Evolutionary conservation across 2,113 vertebrate species (phyloP).

Genomic region (Dromiciops gliroides): DNA sequence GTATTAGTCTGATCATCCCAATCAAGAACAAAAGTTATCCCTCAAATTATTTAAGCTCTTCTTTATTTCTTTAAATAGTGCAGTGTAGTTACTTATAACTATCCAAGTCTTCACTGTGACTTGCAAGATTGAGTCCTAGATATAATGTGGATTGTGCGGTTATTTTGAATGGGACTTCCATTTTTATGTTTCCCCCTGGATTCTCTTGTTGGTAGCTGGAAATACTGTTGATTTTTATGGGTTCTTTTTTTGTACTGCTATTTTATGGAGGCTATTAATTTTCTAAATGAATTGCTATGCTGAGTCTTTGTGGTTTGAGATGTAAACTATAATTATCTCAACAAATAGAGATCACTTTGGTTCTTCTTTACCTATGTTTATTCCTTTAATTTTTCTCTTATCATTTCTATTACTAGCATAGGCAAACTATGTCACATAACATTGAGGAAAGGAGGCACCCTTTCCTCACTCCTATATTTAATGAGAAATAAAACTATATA

Average conservation of each 20-base stretch:
- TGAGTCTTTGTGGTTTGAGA: not conserved
- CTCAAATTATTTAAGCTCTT: not conserved
- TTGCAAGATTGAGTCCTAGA: not conserved
- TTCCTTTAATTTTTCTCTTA: not conserved
- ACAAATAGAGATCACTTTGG: not conserved
- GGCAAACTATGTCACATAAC: not conserved
- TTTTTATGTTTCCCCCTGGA: not conserved
- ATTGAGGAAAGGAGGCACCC: not conserved
- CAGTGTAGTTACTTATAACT: not conserved
- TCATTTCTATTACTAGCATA: not conserved
- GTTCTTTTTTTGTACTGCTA: not conserved
- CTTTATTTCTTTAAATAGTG: not conserved
- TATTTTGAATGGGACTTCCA: not conserved
- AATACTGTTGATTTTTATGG: not conserved
- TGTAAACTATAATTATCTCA: not conserved
- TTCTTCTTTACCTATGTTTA: not conserved
- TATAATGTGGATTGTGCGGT: not conserved
- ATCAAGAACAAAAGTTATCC: not conserved
- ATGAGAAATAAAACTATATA: not conserved
- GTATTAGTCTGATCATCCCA: not conserved
- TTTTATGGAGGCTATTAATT: not conserved
- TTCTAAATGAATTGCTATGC: not conserved
- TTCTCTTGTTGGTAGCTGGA: not conserved
- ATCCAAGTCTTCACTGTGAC: not conserved
- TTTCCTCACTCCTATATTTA: not conserved